phyloP scores from a whole-genome alignment of 1,140 invertebrate species.

The Drosophila seguyi region DNA sequence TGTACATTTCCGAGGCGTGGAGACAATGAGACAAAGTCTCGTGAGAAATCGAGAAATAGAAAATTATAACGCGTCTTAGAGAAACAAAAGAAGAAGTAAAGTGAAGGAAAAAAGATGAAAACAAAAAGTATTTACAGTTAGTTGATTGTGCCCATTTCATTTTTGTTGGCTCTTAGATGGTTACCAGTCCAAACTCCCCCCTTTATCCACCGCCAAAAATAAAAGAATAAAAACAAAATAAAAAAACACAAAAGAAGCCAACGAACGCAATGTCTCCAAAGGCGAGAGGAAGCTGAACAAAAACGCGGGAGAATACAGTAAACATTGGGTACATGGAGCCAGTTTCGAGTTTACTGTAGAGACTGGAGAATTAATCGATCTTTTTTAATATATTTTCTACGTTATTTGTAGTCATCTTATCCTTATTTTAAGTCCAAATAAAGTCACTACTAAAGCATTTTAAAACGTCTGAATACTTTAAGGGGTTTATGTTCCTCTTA shows the following conservation, averaged over 20 bases:
- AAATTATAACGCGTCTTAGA: constrained; percentile 72
- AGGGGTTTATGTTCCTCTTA: neutral
- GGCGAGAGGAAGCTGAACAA: constrained; percentile 24
- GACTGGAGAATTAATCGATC: too few species aligned
- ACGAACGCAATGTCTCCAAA: constrained; percentile 78
- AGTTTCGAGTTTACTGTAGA: too few species aligned
- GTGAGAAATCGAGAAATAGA: constrained; percentile 66
- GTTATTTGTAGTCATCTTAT: too few species aligned
- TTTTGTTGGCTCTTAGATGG: constrained; percentile 75
- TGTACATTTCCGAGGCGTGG: constrained; percentile 14
- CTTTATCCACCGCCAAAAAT: constrained; percentile 13
- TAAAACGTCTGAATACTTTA: neutral
- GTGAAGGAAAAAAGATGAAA: constrained; percentile 40
- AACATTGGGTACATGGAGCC: rapidly evolving
- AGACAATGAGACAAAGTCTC: constrained; percentile 48
- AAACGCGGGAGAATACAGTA: constrained; percentile 13
- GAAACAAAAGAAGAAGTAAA: constrained; percentile 40
- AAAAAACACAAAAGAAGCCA: constrained; percentile 71
- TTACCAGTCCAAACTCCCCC: constrained; percentile 55
- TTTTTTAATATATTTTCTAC: too few species aligned
- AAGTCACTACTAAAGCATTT: too few species aligned
- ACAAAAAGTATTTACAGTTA: constrained; percentile 80
- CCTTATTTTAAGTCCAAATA: too few species aligned
- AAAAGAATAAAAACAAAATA: constrained; percentile 10
- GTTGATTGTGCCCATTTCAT: constrained; percentile 82